Base-by-base conservation (phyloP, 2,888 invertebrate species). In the Steinernema carpocapsae region DNA sequence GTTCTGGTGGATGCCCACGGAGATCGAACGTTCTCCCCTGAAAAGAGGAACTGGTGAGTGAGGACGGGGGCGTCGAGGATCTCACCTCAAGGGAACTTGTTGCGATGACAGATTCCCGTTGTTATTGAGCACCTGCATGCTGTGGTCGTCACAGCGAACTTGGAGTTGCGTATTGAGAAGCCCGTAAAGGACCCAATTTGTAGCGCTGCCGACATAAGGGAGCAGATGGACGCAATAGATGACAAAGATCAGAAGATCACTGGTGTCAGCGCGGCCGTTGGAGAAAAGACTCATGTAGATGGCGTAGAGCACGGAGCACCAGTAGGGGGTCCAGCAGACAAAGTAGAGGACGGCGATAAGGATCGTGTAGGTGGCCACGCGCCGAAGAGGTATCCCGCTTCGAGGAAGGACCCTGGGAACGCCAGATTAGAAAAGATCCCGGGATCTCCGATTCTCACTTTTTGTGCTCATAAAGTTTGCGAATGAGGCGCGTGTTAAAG, bases 321-420 rank as follows among this genome's bases (percentile, higher is more conserved):
- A 86, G 75, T 86, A 86, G 0, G 86, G 86, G 1, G 86, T 86
- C 86, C 86, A 86, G 74, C 86, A 86, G 6, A 85, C 77, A 71
- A 86, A 86, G 75, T 86, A 86, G 29, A 84, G 77, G 10, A 80
- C 83, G 17, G 86, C 85, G 72, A 86, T 86, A 37, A 84, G 77
- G 17, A 84, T 79, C 7, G 86, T 86, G 77, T 86, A 86, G 37
- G 79, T 78, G 46, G 82, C 79, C 42, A 86, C 82, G 4, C 86
- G 80, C 10, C 81, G 78, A 19, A 86, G 81, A 0, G 86, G 86
- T 29, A 86, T 86, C 0, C 84, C 82, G 17, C 84, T 81, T 24
- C 80, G 77, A 19, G 81, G 84, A 45, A 82, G 77, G 2, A 82
- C 79, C 29, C 82, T 80, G 37, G 10, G 10, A 37, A 37, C 37